phyloP scores from a whole-genome alignment of 2,888 invertebrate species.

The Marasmarcha lunaedactyla region DNA sequence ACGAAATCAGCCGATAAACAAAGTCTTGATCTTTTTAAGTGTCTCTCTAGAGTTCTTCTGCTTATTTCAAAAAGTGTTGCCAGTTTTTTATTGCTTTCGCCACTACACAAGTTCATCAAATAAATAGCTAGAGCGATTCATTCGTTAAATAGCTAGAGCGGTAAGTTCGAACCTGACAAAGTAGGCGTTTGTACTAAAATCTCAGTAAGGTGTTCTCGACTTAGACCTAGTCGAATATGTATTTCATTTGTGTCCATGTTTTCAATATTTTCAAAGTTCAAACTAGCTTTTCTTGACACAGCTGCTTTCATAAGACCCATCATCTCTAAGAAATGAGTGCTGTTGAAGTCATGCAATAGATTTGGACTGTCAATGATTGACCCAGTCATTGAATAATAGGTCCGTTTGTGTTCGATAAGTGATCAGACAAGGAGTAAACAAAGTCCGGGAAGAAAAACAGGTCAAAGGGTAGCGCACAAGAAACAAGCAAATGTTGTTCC shows the following conservation, averaged over 20 bases:
- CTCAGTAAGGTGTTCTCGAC: slow-evolving; percentile 1
- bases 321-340: slow-evolving; percentile 9
- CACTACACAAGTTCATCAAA: slow-evolving; percentile 3
- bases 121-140: neutral
- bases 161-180: neutral
- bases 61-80: slow-evolving; percentile 4
- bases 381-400: slow-evolving; percentile 9
- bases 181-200: slow-evolving; percentile 6
- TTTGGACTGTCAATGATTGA: slow-evolving; percentile 9
- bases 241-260: slow-evolving; percentile 6
- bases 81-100: slow-evolving; percentile 3
- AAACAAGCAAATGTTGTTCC: no score
- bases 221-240: slow-evolving; percentile 2
- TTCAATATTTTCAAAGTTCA: slow-evolving; percentile 5
- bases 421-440: no score
- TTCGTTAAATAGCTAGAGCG: neutral
- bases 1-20: neutral
- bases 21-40: slow-evolving; percentile 2
- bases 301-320: slow-evolving; percentile 8
- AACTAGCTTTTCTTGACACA: slow-evolving; percentile 5
- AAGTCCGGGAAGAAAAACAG: no score
- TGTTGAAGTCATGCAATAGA: slow-evolving; percentile 10
- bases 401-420: no score
- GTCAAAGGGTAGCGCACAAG: no score
- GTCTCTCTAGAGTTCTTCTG: slow-evolving; percentile 4